A percentile compares a stretch with the other conserved stretches of the same genome.
phyloP scores from a whole-genome alignment of 2,888 invertebrate genomes.

The Netelia inedita region DNA sequence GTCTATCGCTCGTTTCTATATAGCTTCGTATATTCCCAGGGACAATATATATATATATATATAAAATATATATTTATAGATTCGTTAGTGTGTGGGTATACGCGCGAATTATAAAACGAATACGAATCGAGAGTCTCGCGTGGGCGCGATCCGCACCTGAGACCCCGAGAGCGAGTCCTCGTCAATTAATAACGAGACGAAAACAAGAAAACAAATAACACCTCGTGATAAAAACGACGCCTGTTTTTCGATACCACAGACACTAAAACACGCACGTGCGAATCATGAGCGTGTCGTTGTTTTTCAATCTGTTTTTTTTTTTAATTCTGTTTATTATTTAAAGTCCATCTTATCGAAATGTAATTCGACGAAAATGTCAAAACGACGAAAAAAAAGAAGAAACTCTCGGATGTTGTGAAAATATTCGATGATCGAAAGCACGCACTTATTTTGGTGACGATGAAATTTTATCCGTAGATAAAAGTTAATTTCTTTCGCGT shows the following conservation, averaged over 20 bases:
- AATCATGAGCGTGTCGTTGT: no score
- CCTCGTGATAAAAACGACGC: not conserved
- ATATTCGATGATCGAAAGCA: no score
- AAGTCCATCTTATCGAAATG: constrained; percentile 70
- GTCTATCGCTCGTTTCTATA: constrained; percentile 49
- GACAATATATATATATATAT: constrained; percentile 7
- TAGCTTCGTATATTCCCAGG: constrained; percentile 28
- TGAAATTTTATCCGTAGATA: no score
- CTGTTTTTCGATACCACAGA: not conserved
- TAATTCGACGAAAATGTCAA: not conserved
- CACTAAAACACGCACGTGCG: not conserved
- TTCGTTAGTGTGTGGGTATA: not conserved
- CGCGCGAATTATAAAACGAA: not conserved
- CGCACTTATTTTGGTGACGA: no score
- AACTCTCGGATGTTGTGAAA: no score
- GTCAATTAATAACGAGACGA: not conserved
- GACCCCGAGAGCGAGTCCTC: constrained; percentile 13
- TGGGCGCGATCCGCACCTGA: constrained; percentile 46
- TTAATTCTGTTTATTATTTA: constrained; percentile 62
- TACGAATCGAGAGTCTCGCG: constrained; percentile 13
- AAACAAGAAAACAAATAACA: constrained; percentile 5
- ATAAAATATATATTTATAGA: not conserved
- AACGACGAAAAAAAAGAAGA: no score
- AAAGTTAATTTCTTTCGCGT: no score
- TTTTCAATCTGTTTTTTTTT: not conserved